Evolutionary conservation across 2,888 invertebrate species (phyloP).

Genomic region (Trisateles emortualis): DNA sequence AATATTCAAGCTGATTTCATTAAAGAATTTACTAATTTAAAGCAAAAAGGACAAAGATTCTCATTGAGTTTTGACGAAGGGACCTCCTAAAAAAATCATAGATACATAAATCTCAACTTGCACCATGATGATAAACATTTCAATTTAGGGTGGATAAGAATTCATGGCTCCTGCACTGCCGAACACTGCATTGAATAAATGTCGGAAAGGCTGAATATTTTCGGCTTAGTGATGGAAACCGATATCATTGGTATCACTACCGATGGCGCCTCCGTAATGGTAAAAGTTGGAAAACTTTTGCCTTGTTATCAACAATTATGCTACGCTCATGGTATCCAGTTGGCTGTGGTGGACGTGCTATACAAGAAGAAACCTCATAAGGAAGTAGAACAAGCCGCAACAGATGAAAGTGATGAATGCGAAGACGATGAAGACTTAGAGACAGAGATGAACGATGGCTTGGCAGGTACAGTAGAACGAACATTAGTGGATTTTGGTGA

Average conservation of each 20-base stretch:
- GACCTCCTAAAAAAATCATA: slow-evolving; percentile 23
- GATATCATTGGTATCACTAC: neutral
- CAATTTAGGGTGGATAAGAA: slow-evolving; percentile 33
- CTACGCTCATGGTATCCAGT: neutral
- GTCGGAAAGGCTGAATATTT: too few species aligned
- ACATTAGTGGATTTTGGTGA: too few species aligned
- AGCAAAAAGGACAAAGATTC: slow-evolving; percentile 24
- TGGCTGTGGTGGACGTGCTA: neutral
- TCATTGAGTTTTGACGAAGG: slow-evolving; percentile 30
- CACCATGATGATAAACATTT: slow-evolving; percentile 16
- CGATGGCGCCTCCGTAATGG: neutral
- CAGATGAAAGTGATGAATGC: too few species aligned
- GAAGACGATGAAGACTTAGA: too few species aligned
- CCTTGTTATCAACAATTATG: neutral
- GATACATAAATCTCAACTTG: neutral
- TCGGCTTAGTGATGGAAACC: too few species aligned
- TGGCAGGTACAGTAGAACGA: too few species aligned
- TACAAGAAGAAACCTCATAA: neutral
- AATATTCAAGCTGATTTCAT: neutral
- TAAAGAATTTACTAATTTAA: slow-evolving; percentile 9
- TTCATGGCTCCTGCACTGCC: slow-evolving; percentile 21
- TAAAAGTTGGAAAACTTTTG: neutral
- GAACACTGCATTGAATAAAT: too few species aligned
- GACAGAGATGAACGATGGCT: too few species aligned
- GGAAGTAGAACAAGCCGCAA: too few species aligned